Evolutionary conservation across 2,113 vertebrate species (phyloP).

Genomic region (Thamnaconus septentrionalis): DNA sequence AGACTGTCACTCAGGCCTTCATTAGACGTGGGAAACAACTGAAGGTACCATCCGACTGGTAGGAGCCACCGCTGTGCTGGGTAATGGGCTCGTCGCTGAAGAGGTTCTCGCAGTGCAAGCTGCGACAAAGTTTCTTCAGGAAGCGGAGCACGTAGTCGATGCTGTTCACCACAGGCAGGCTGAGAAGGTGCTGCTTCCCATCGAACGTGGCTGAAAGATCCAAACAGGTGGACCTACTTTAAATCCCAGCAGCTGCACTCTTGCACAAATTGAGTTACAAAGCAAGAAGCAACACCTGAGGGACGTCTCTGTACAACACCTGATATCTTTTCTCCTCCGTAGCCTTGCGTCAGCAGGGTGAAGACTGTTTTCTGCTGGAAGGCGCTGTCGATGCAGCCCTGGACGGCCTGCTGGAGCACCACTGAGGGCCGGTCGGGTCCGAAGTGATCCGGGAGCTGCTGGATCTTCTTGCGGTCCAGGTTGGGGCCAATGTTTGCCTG

Average conservation of each 20-base stretch:
- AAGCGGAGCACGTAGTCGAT: slow-evolving; percentile 92
- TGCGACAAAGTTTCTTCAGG: slow-evolving; percentile 93
- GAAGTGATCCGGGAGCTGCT: slow-evolving; percentile 91
- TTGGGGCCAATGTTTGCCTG: slow-evolving; percentile 88
- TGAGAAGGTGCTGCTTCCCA: slow-evolving; percentile 93
- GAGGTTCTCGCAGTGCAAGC: slow-evolving; percentile 91
- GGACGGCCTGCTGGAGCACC: slow-evolving; percentile 92
- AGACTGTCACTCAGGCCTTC: neutral
- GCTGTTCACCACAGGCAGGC: slow-evolving; percentile 92
- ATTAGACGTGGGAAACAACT: neutral
- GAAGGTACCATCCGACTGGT: slow-evolving; percentile 71
- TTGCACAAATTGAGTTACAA: slow-evolving; percentile 5
- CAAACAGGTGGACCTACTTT: slow-evolving; percentile 28
- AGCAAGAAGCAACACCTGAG: slow-evolving; percentile 49
- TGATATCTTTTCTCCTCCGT: slow-evolving; percentile 91
- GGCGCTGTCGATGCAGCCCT: slow-evolving; percentile 95
- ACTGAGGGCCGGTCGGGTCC: slow-evolving; percentile 86
- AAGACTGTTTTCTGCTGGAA: slow-evolving; percentile 93
- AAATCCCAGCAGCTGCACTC: slow-evolving; percentile 8
- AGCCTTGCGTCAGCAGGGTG: slow-evolving; percentile 92
- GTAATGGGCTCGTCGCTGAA: slow-evolving; percentile 94
- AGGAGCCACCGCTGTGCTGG: slow-evolving; percentile 60
- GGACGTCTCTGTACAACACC: slow-evolving; percentile 76
- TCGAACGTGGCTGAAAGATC: slow-evolving; percentile 87
- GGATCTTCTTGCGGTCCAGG: slow-evolving; percentile 91